Evolutionary conservation across 2,113 vertebrate genomes (phyloP).

Genomic region (Chaetura pelagica): DNA sequence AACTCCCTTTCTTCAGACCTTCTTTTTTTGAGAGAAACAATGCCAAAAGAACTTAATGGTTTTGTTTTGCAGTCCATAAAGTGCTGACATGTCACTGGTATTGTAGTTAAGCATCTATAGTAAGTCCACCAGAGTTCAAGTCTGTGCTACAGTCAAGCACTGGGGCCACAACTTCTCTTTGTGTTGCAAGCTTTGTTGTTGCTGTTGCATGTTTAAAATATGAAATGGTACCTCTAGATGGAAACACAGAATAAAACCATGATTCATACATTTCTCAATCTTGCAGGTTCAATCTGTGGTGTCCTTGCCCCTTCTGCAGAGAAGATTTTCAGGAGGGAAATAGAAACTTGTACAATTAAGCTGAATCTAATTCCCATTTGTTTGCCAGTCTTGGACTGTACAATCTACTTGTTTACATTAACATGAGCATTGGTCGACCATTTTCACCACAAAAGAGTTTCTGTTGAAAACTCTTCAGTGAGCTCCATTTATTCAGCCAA

Average conservation of each 20-base stretch:
- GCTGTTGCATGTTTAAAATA: not conserved
- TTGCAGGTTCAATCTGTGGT: not conserved
- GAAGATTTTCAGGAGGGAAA: not conserved
- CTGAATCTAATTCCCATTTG: not conserved
- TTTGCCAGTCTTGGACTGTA: not conserved
- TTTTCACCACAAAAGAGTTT: not conserved
- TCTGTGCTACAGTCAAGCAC: not conserved
- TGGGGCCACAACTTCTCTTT: not conserved
- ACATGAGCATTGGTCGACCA: not conserved
- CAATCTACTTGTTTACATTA: not conserved
- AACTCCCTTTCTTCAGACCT: constrained; percentile 65
- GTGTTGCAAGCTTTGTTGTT: not conserved
- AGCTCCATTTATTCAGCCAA: not conserved
- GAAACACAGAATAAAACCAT: not conserved
- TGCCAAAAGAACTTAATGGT: constrained; percentile 72
- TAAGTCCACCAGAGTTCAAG: constrained; percentile 38
- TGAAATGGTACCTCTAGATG: not conserved
- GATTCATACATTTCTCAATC: not conserved
- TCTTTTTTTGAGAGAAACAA: constrained; percentile 60
- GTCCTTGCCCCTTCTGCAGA: not conserved
- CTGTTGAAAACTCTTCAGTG: not conserved
- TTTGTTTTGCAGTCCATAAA: constrained; percentile 69
- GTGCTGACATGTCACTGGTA: constrained; percentile 44
- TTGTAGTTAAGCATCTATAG: constrained; percentile 47
- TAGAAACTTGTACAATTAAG: not conserved